Evolutionary conservation across 2,888 invertebrate genomes (phyloP).

Genomic region (Cataglyphis livida): DNA sequence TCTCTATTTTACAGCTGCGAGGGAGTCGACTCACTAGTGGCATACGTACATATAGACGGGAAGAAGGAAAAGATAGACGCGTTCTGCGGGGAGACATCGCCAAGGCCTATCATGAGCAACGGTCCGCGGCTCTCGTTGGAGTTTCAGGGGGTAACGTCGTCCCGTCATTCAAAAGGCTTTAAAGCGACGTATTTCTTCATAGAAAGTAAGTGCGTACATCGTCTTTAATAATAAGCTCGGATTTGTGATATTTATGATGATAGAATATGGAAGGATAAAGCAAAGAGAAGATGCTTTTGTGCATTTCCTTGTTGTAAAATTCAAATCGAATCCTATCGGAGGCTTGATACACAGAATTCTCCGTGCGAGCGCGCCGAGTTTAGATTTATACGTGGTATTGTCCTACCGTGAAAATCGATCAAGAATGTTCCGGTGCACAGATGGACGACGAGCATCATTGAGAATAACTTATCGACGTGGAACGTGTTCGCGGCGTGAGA

Average conservation of each 20-base stretch:
- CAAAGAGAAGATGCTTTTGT: not conserved
- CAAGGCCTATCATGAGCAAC: conserved; percentile 97
- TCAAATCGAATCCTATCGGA: conserved; percentile 15
- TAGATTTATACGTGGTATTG: conserved; percentile 56
- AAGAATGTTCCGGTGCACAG: conserved; percentile 65
- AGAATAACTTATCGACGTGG: conserved; percentile 77
- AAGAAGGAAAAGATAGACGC: conserved; percentile 94
- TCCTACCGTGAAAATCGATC: conserved; percentile 72
- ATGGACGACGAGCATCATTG: conserved; percentile 78
- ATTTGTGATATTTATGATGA: not conserved
- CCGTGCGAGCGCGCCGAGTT: not conserved
- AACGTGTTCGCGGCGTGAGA: conserved; percentile 68
- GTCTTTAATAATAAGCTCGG: conserved; percentile 11
- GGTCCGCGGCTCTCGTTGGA: conserved; percentile 94
- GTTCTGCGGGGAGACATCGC: conserved; percentile 93
- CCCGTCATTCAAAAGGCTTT: conserved; percentile 93
- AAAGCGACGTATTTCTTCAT: conserved; percentile 95
- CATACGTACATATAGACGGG: conserved; percentile 93
- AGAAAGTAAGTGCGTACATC: conserved; percentile 90
- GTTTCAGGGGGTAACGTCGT: conserved; percentile 93
- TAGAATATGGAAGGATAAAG: not conserved
- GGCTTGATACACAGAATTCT: not conserved
- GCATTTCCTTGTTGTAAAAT: not conserved
- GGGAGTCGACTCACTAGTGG: conserved; percentile 92
- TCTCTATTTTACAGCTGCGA: conserved; percentile 89